Conservation (phyloP, 2,113 vertebrate genomes). For the Ellobius talpinus region DNA sequence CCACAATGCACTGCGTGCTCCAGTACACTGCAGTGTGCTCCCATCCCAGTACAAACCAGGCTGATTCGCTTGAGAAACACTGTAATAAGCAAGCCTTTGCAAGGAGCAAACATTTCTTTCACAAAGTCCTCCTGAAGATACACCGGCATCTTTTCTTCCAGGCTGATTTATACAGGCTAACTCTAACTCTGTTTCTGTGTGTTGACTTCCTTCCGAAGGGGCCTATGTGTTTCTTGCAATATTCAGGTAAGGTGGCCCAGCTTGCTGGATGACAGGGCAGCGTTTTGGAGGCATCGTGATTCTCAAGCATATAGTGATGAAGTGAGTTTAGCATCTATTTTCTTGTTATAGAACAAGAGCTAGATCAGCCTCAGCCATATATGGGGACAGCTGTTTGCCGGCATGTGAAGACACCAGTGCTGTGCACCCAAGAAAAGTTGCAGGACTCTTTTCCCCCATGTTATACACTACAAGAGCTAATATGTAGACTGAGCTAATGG, state of each 20-base stretch:
- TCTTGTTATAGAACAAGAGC: background rate
- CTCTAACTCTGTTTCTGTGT: background rate
- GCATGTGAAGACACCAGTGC: background rate
- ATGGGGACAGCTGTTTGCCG: background rate
- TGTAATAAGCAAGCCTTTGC: constrained; percentile 52
- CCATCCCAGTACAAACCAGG: constrained; percentile 32
- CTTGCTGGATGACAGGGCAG: background rate
- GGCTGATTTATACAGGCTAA: background rate
- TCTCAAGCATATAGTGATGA: background rate
- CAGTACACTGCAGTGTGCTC: constrained; percentile 31
- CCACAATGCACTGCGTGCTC: background rate
- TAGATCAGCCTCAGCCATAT: background rate
- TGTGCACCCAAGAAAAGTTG: background rate
- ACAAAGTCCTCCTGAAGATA: constrained; percentile 42
- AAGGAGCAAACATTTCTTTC: constrained; percentile 32
- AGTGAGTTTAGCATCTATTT: background rate
- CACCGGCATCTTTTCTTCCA: background rate
- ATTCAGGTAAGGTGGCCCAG: background rate
- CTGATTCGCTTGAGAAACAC: constrained; percentile 66
- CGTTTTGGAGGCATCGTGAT: background rate
- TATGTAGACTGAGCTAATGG: too few relatives aligned
- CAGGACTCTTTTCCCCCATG: background rate
- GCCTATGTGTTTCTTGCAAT: background rate
- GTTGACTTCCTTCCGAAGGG: background rate
- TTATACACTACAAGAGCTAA: too few relatives aligned